These are phyloP conservation scores for Hemibagrus guttatus DNA, from an alignment of 2,797 vertebrate species.

Conservation along the genomic window DNA sequence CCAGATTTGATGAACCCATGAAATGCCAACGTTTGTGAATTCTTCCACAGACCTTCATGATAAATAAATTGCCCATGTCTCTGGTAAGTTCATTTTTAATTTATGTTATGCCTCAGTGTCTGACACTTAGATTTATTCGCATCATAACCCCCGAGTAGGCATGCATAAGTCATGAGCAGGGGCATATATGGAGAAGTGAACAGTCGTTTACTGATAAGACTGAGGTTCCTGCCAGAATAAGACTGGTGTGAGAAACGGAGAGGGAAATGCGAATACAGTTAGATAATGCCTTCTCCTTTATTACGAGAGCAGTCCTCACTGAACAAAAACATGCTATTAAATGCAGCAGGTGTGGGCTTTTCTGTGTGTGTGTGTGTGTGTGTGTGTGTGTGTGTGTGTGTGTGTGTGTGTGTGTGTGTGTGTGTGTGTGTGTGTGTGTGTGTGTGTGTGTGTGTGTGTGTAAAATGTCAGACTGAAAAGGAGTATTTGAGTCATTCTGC, in stretches of 20 bases:
- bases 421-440: slow-evolving; percentile 14
- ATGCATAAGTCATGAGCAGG: slow-evolving; percentile 60
- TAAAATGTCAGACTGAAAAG: slow-evolving; percentile 38
- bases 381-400: background rate
- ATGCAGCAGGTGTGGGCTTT: background rate
- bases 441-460: background rate
- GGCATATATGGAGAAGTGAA: slow-evolving; percentile 51
- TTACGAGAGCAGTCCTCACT: slow-evolving; percentile 38
- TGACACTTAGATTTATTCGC: slow-evolving; percentile 58
- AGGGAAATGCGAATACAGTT: slow-evolving; percentile 43
- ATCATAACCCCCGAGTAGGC: slow-evolving; percentile 50
- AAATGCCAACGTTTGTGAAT: slow-evolving; percentile 17
- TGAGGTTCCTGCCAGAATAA: slow-evolving; percentile 50
- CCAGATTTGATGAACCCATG: background rate
- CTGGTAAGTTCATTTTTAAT: slow-evolving; percentile 51
- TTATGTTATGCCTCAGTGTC: slow-evolving; percentile 40
- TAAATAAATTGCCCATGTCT: slow-evolving; percentile 53
- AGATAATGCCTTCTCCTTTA: slow-evolving; percentile 52
- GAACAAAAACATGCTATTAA: slow-evolving; percentile 34
- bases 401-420: slow-evolving; percentile 5
- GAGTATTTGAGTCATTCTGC: slow-evolving; percentile 31
- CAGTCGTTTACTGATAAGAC: slow-evolving; percentile 52
- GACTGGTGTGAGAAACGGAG: slow-evolving; percentile 35
- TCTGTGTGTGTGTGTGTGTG: background rate
- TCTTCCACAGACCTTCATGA: slow-evolving; percentile 35